phyloP scores from a whole-genome alignment of 2,113 vertebrate species.

The Camarhynchus parvulus region DNA sequence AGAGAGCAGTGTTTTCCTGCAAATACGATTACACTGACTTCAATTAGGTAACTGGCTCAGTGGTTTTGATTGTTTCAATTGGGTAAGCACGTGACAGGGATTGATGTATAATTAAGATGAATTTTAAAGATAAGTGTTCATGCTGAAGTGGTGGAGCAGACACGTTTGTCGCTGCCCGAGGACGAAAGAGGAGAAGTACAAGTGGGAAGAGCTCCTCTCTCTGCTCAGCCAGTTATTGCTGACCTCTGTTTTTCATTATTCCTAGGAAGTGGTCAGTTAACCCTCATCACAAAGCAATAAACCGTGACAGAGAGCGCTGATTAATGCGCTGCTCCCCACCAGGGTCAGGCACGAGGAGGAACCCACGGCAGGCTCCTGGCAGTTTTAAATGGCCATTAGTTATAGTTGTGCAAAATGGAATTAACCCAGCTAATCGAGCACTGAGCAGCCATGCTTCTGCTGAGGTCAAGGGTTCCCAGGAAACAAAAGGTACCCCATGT shows the following conservation, averaged over 20 bases:
- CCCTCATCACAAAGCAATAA: slow-evolving; percentile 49
- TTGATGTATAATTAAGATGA: slow-evolving; percentile 32
- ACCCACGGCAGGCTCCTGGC: not conserved
- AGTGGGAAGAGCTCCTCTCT: not conserved
- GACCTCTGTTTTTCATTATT: slow-evolving; percentile 62
- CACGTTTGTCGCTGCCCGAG: not conserved
- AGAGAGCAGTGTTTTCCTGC: not conserved
- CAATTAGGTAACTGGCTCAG: slow-evolving; percentile 16
- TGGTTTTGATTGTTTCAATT: slow-evolving; percentile 27
- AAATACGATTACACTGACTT: not conserved
- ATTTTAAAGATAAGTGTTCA: not conserved
- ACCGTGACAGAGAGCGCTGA: slow-evolving; percentile 22
- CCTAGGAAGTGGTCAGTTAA: slow-evolving; percentile 62
- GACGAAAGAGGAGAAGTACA: not conserved
- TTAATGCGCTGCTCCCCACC: slow-evolving; percentile 20
- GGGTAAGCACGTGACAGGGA: not conserved
- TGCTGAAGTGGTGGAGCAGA: not conserved
- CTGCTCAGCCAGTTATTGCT: not conserved
- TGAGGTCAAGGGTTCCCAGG: not conserved
- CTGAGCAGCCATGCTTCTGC: not conserved
- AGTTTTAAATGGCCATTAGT: slow-evolving; percentile 38
- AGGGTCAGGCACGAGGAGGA: not conserved
- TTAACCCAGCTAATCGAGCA: slow-evolving; percentile 31
- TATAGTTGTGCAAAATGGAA: slow-evolving; percentile 27
- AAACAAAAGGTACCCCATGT: not conserved